phyloP scores from a whole-genome alignment of 1,140 invertebrate genomes.

The Solen grandis region DNA sequence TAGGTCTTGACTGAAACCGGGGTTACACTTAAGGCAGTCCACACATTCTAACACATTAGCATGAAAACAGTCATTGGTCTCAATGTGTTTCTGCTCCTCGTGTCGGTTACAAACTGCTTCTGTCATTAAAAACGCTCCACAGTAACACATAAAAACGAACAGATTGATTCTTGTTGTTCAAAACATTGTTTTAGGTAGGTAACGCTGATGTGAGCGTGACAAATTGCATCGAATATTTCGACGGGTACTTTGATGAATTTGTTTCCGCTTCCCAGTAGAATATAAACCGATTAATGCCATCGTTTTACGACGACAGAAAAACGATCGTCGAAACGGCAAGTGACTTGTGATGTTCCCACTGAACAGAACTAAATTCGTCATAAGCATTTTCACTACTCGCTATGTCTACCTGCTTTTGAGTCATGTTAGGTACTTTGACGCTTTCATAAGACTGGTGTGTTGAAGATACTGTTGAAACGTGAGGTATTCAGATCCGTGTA shows the following conservation, averaged over 20 bases:
- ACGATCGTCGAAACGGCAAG: not conserved
- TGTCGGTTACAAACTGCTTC: no score
- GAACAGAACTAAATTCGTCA: not conserved
- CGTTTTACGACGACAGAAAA: conserved; percentile 1
- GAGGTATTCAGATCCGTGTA: no score
- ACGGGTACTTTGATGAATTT: conserved; percentile 1
- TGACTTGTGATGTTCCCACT: no score
- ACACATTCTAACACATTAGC: no score
- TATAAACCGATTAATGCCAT: not conserved
- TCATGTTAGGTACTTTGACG: not conserved
- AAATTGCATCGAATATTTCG: no score
- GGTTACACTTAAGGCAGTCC: no score
- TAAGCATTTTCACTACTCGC: not conserved
- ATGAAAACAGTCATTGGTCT: not conserved
- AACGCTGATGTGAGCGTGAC: not conserved
- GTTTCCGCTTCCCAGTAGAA: not conserved
- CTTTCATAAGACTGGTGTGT: no score
- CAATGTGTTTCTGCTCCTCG: not conserved
- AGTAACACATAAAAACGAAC: no score
- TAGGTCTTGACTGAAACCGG: no score
- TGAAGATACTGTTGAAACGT: no score
- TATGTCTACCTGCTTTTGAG: conserved; percentile 8
- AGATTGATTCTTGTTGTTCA: no score
- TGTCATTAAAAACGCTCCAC: no score
- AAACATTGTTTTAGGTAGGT: not conserved